Conservation (phyloP, 2,888 invertebrate species). For the Lycocerus yunnanus region DNA sequence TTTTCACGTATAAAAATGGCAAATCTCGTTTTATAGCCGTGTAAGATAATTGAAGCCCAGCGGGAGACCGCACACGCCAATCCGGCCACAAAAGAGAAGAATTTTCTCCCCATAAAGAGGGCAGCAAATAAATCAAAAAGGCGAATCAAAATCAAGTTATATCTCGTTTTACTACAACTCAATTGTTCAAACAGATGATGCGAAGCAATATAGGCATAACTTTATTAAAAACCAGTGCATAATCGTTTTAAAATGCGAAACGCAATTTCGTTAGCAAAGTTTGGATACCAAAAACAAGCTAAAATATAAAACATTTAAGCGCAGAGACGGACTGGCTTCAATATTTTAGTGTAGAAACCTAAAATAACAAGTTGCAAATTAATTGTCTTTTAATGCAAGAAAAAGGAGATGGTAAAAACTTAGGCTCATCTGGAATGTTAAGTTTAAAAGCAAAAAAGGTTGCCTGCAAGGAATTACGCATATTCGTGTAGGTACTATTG, state of each 20-base stretch:
- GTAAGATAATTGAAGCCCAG: neutral
- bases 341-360: too few species aligned
- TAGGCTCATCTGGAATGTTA: too few species aligned
- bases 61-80: neutral
- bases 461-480: too few species aligned
- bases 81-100: neutral
- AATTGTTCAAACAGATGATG: constrained; percentile 18
- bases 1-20: neutral
- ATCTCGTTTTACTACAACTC: constrained; percentile 7
- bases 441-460: too few species aligned
- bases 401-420: too few species aligned
- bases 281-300: neutral
- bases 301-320: neutral
- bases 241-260: constrained; percentile 21
- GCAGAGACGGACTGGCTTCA: neutral
- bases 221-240: constrained; percentile 19
- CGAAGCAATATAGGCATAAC: constrained; percentile 15
- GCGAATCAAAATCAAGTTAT: constrained; percentile 21
- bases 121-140: constrained; percentile 19
- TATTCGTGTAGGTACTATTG: too few species aligned
- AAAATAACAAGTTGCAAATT: too few species aligned
- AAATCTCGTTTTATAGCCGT: neutral
- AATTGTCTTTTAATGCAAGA: too few species aligned
- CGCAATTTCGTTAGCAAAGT: neutral
- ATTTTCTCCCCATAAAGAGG: neutral